A percentile compares a stretch with the other conserved stretches of the same genome.
Evolutionary conservation across 2,888 invertebrate species (phyloP).

Genomic region (Corythucha ciliata): DNA sequence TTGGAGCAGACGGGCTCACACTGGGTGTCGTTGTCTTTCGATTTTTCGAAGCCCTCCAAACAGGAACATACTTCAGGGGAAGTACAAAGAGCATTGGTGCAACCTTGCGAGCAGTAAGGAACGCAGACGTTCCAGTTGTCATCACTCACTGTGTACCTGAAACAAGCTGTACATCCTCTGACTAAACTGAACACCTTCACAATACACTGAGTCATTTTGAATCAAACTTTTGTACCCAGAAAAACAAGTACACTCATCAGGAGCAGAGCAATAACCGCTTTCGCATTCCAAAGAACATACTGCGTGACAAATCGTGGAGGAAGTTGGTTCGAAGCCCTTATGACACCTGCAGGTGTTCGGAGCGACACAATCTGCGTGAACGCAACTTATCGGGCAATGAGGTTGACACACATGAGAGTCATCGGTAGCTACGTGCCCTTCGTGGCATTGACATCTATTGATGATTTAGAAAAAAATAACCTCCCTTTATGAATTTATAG

Average conservation of each 20-base stretch:
- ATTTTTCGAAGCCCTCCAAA: slow-evolving; percentile 13
- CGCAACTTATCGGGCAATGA: slow-evolving; percentile 18
- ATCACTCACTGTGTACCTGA: slow-evolving; percentile 3
- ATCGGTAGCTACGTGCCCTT: background rate
- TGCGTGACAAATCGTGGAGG: slow-evolving; percentile 13
- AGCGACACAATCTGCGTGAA: slow-evolving; percentile 19
- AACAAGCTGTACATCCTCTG: slow-evolving; percentile 20
- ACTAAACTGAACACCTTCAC: slow-evolving; percentile 3
- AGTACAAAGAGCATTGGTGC: slow-evolving; percentile 19
- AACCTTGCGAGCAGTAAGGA: slow-evolving; percentile 19
- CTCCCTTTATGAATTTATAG: too few species aligned
- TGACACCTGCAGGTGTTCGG: slow-evolving; percentile 21
- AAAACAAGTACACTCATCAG: slow-evolving; percentile 18
- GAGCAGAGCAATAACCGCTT: slow-evolving; percentile 20
- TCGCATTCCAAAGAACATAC: slow-evolving; percentile 21
- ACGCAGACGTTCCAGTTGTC: slow-evolving; percentile 16
- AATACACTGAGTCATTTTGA: slow-evolving; percentile 11
- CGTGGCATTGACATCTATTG: slow-evolving; percentile 21
- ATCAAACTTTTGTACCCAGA: slow-evolving; percentile 1
- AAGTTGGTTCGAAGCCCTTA: slow-evolving; percentile 9
- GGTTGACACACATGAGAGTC: slow-evolving; percentile 18
- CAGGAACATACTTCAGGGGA: slow-evolving; percentile 18
- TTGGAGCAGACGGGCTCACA: slow-evolving; percentile 24
- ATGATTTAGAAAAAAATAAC: too few species aligned
- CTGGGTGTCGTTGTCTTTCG: background rate